Percentiles rank a stretch among this genome's conserved stretches.
These are phyloP conservation scores for Podarcis muralis DNA, from an alignment of 2,113 vertebrate species.

Conservation along the genomic window DNA sequence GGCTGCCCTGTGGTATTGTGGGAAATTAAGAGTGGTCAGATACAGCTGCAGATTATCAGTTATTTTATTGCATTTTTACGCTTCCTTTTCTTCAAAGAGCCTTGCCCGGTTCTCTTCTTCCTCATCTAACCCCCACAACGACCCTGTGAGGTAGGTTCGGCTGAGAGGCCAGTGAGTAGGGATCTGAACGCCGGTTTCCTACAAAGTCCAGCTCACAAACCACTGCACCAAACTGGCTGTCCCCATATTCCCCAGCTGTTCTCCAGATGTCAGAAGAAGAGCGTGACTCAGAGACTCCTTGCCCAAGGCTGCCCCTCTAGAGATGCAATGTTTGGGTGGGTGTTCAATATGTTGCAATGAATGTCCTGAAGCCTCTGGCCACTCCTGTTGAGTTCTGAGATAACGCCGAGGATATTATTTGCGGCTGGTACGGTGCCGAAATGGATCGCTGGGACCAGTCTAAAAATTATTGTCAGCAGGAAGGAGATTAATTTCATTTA, in stretches of 20 bases:
- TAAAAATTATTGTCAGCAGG: conserved; percentile 72
- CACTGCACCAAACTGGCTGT: no score
- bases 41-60: no score
- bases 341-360: conserved; percentile 7
- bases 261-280: background rate
- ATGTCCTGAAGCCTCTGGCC: conserved; percentile 17
- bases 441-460: conserved; percentile 40
- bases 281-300: conserved; percentile 15
- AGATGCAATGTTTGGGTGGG: background rate
- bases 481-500: conserved; percentile 77
- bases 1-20: no score
- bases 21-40: no score
- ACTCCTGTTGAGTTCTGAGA: conserved; percentile 52
- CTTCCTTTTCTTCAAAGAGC: no score
- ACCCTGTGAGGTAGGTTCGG: no score
- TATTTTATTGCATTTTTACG: no score
- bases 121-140: no score
- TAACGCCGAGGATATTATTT: conserved; percentile 50
- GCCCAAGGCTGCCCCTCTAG: background rate
- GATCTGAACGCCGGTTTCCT: no score
- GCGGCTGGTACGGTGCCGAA: conserved; percentile 41
- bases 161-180: no score
- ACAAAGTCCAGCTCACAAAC: no score
- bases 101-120: no score
- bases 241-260: conserved; percentile 22